Evolutionary conservation across 1,140 invertebrate genomes (phyloP).

Genomic region (Heliconius nattereri): DNA sequence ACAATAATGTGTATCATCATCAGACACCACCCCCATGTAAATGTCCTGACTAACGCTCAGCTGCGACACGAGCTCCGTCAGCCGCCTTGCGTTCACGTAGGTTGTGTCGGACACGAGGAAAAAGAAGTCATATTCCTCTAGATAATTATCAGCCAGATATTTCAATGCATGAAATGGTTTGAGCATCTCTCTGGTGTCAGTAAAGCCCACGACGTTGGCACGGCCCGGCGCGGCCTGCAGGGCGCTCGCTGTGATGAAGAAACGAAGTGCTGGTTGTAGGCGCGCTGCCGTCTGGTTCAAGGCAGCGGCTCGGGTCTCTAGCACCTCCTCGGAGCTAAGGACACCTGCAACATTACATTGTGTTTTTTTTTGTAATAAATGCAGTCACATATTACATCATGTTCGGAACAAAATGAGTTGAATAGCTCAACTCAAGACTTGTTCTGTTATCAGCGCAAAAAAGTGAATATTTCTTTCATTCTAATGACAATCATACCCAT

Average conservation of each 20-base stretch:
- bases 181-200: slow-evolving; percentile 87
- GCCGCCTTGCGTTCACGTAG: slow-evolving; percentile 85
- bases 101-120: slow-evolving; percentile 89
- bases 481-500: background rate
- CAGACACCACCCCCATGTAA: slow-evolving; percentile 86
- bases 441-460: too few relatives aligned
- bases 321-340: slow-evolving; percentile 55
- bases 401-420: too few relatives aligned
- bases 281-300: slow-evolving; percentile 82
- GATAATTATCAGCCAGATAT: slow-evolving; percentile 93
- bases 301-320: slow-evolving; percentile 79
- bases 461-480: background rate
- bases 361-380: background rate
- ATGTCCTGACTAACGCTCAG: slow-evolving; percentile 81
- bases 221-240: slow-evolving; percentile 63
- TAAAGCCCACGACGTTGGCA: slow-evolving; percentile 80
- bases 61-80: slow-evolving; percentile 82
- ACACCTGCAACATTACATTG: slow-evolving; percentile 34
- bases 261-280: slow-evolving; percentile 85
- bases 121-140: slow-evolving; percentile 95
- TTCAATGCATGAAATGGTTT: slow-evolving; percentile 93
- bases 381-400: too few relatives aligned
- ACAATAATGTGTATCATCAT: slow-evolving; percentile 91
- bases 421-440: too few relatives aligned
- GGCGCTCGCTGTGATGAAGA: slow-evolving; percentile 86